Base-by-base conservation (phyloP, 2,113 vertebrate species). In the Chamaetylas fuelleborni region DNA sequence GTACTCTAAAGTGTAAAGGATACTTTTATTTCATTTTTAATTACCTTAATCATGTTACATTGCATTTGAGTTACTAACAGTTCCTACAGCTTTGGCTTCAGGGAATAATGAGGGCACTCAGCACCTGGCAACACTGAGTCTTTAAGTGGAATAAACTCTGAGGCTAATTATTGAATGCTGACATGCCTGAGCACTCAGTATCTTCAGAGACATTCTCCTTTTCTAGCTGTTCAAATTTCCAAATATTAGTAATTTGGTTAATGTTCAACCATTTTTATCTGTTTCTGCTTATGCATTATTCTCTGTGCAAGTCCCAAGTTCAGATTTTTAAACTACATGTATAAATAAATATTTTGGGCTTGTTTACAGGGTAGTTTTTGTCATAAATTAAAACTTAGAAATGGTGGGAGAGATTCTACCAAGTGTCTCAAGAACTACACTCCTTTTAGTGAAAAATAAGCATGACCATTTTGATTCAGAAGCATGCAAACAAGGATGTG, bases 11-110 rank as follows among this genome's bases (percentile, higher is more conserved):
- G 28, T 84, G 65, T 29, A 19, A 53, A 74, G 81, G 54, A 90
- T 47, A 36, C 13, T 64, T 70, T 38, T 19, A 70, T 91, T 70
- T 81, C 70, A 85, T 85, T 96, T 95, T 91, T 95, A 74, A 90
- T 84, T 67, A 47, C 43, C 56, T 87, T 78, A 62, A 81, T 92
- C 48, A 9, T 6, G 1, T 82, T 82, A 45, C 19, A 19, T 33
- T 62, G 45, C 83, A 31, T 88, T 88, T 86, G 83, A 88, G 70
- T 86, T 72, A 60, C 19, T 70, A 64, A 62, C n/a, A 50, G 69
- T 47, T 91, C 51, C 56, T 81, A 47, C 51, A 83, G 42, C 76
- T 92, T 80, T 86, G 36, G 65, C 42, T 77, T 94, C 64, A 57
- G 42, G 34, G 62, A 73, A 43, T 71, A 83, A 36, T 66, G 50